Evolutionary conservation across 2,797 vertebrate species (phyloP).

Genomic region (Fistularia tabacaria): DNA sequence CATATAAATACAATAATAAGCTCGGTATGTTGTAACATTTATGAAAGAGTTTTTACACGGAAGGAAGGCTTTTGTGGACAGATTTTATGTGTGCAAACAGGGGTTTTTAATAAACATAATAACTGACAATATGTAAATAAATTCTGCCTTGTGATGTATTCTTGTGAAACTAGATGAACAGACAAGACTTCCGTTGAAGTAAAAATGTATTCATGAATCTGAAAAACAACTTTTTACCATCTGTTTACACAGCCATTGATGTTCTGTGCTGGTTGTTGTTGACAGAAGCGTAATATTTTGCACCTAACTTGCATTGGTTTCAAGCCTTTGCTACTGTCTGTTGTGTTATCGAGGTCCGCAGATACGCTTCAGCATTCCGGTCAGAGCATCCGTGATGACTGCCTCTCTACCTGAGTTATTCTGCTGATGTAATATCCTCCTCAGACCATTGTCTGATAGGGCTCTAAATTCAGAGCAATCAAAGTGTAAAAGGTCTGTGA

Average conservation of each 20-base stretch:
- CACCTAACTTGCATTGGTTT: slow-evolving; percentile 6
- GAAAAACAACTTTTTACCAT: background rate
- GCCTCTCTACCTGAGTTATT: no score
- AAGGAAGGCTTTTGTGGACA: no score
- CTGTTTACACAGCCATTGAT: background rate
- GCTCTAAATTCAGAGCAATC: slow-evolving; percentile 28
- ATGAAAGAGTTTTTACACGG: no score
- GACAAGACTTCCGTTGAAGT: no score
- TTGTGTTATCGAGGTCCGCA: slow-evolving; percentile 7
- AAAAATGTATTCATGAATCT: background rate
- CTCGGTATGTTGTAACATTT: no score
- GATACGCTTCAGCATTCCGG: background rate
- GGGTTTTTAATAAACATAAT: no score
- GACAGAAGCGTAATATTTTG: background rate
- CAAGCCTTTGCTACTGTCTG: slow-evolving; percentile 4
- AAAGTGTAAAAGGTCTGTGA: slow-evolving; percentile 42
- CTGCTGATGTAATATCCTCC: slow-evolving; percentile 48
- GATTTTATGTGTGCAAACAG: no score
- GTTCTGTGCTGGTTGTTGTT: background rate
- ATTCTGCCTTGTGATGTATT: no score
- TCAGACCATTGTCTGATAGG: slow-evolving; percentile 46
- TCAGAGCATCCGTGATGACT: slow-evolving; percentile 6
- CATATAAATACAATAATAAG: no score
- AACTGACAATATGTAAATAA: no score
- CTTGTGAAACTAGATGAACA: no score